Base-by-base conservation (phyloP, 2,888 invertebrate genomes). In the Sthenelais limicola region DNA sequence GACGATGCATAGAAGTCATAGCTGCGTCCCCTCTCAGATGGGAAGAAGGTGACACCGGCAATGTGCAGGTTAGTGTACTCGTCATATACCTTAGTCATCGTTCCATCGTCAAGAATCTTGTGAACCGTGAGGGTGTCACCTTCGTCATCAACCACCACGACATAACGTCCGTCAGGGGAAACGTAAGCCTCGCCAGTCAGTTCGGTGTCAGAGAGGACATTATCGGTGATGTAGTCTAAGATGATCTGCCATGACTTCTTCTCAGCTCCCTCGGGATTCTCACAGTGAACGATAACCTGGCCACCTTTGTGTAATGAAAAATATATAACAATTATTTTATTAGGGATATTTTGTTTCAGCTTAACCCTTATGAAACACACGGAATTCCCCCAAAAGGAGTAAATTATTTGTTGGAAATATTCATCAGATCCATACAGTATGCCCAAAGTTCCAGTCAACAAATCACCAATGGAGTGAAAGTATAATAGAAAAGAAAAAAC, bases 51-150 rank as follows among this genome's bases (percentile, higher is more conserved):
- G 69, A 92, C 90, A 82, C 92, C 92, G 80, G 92, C 92, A 78
- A 93, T 91, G 84, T 92, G 92, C 75, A 93, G 87, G 5, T 92
- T 92, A 9, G 93, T 93, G 86, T 92, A 92, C 71, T 93, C 93
- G 81, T 93, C 93, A 85, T 93, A 93, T 38, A 91, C 89, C 82
- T 93, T 92, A 79, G 90, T 90, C 73, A 93, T 87, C 62, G 76
- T 76, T 32, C 93, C 93, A 87, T 62, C 62, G 38, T 62, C 62
- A 3, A 62, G 62, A 21, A 62, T 26, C 81, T 91, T 92, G 75
- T 91, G 90, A 32, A 91, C 90, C 24, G 92, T 88, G 28, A 93
- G 91, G 0, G 92, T 91, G 12, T 84, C 83, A 3, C 80, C 77
- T 12, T 80, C 89, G 76, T 91, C 89, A 76, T 91, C 92, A 48